Evolutionary conservation across 2,797 vertebrate species (phyloP), one percentile per base, ranked within the genome.

Genomic region (Sebastes goodei): DNA sequence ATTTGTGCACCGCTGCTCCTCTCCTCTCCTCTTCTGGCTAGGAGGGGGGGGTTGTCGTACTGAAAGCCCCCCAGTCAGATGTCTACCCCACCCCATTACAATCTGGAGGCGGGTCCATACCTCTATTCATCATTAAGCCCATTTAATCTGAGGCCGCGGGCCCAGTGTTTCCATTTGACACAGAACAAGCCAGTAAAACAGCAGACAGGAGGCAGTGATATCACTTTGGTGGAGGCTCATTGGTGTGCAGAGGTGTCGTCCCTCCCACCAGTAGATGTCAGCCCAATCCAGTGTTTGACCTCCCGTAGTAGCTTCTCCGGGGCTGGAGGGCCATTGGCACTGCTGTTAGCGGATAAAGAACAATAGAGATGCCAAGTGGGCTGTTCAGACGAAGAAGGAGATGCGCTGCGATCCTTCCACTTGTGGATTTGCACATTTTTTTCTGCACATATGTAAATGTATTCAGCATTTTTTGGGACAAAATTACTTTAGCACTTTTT

Each of bases 91-190:
- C 92, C 92, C 90, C 74, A 76, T 85, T 90, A 93, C 90, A 91
- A 93, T 92, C 91, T 88, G 84, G 88, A 93, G 92, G 90, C 74
- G 89, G 91, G 90, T 94, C 89, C 90, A 88, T 90, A 86, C 91
- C 87, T 93, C 89, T 84, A 89, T 91, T 93, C 86, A 89, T 92
- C 93, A 93, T 93, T 94, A 94, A 93, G 21, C 88, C 77, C 76
- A 74, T 91, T 89, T 95, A 94, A 95, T 95, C 93, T 80, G 27
- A 90, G 83, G 88, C 90, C 83, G 27, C 42, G 67, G 87, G 92
- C 86, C 84, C 82, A 83, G 75, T 87, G 90, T 89, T 92, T 92
- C 81, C 79, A 85, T 93, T 92, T 90, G 84, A 92, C 85, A 84
- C 72, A 80, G 86, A 89, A 86, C 81, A 90, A 91, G 88, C 81